A percentile compares a stretch with the other conserved stretches of the same genome.
Conservation (phyloP, 2,888 invertebrate species). For the Drosophila formosana region DNA sequence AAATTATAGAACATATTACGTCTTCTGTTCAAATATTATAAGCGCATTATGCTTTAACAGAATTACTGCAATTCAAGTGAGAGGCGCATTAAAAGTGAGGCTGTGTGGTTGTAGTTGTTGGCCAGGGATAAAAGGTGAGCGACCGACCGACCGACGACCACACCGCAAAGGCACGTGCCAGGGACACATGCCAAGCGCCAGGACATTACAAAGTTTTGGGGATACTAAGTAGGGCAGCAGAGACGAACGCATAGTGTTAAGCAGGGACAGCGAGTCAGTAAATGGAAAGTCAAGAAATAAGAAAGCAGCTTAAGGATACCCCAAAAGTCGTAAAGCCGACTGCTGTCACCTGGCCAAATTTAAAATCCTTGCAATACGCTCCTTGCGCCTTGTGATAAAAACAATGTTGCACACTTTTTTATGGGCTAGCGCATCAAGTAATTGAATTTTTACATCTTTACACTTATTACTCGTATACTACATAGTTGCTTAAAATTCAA, state of each 20-base stretch:
- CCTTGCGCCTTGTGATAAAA: constrained; percentile 13
- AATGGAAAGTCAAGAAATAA: constrained; percentile 41
- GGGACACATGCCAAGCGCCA: constrained; percentile 24
- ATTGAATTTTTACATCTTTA: constrained; percentile 61
- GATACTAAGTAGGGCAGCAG: constrained; percentile 23
- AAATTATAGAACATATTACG: too few species aligned
- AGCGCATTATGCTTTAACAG: background rate
- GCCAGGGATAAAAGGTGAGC: constrained; percentile 26
- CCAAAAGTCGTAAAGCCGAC: constrained; percentile 46
- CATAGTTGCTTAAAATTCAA: constrained; percentile 43
- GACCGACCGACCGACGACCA: constrained; percentile 4
- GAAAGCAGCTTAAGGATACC: constrained; percentile 39
- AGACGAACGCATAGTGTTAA: constrained; percentile 1
- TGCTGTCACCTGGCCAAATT: constrained; percentile 32
- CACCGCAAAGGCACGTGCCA: constrained; percentile 54
- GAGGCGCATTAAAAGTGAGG: background rate
- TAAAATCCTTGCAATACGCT: constrained; percentile 11
- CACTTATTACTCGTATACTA: constrained; percentile 28
- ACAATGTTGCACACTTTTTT: constrained; percentile 59
- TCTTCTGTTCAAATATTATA: background rate
- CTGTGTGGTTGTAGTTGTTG: background rate
- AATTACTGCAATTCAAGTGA: background rate
- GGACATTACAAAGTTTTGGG: constrained; percentile 37
- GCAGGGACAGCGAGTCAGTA: constrained; percentile 5
- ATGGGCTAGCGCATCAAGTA: constrained; percentile 37